Percentiles rank a stretch among this genome's conserved stretches.
phyloP scores from a whole-genome alignment of 2,888 invertebrate species.

The Melanargia galathea region DNA sequence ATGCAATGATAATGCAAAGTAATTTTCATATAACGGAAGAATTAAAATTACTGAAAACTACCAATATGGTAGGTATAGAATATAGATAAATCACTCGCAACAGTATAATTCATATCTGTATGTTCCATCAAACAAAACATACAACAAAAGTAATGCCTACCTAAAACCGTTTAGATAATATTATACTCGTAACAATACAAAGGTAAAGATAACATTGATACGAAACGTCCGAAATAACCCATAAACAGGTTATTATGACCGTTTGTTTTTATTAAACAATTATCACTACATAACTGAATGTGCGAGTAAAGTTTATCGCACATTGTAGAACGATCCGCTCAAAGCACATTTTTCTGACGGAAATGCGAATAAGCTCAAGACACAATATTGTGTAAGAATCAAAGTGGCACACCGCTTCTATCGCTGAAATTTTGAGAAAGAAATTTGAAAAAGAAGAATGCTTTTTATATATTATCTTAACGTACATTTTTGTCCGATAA shows the following conservation, averaged over 20 bases:
- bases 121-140: constrained; percentile 8
- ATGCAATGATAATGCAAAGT: too few species aligned
- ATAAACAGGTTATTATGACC: constrained; percentile 23
- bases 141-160: constrained; percentile 17
- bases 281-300: constrained; percentile 29
- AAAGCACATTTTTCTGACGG: too few species aligned
- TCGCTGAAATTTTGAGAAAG: too few species aligned
- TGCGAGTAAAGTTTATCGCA: not conserved
- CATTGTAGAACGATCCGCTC: not conserved
- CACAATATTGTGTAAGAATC: too few species aligned
- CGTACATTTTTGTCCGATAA: too few species aligned
- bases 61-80: too few species aligned
- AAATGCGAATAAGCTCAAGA: too few species aligned
- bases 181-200: constrained; percentile 13
- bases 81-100: not conserved
- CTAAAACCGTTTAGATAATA: constrained; percentile 32
- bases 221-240: constrained; percentile 18
- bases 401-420: too few species aligned
- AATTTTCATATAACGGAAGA: too few species aligned
- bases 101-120: not conserved
- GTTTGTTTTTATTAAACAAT: constrained; percentile 33
- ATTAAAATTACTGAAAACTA: too few species aligned
- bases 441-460: too few species aligned
- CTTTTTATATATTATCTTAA: too few species aligned
- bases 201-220: constrained; percentile 18